phyloP scores from a whole-genome alignment of 2,888 invertebrate genomes.

The Drosophila diplacantha region DNA sequence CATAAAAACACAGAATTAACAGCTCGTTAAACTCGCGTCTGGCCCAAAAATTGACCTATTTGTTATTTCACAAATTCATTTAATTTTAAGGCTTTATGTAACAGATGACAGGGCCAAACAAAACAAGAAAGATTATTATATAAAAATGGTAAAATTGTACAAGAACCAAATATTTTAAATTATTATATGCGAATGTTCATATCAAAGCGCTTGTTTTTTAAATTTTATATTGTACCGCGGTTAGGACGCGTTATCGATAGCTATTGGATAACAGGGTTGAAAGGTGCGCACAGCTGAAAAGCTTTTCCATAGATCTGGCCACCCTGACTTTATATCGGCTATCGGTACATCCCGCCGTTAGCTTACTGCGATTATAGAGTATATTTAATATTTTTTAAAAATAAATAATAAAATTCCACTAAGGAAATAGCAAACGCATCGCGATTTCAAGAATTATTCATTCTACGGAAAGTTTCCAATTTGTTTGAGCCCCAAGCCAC shows the following conservation, averaged over 20 bases:
- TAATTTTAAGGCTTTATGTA: neutral
- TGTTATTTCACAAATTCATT: slow-evolving; percentile 1
- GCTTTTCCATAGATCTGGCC: neutral
- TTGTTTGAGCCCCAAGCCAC: neutral
- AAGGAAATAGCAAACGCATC: no score
- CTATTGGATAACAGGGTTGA: neutral
- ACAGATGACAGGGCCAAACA: no score
- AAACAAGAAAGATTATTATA: no score
- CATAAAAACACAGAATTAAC: neutral
- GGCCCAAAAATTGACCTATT: neutral
- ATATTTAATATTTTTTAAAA: no score
- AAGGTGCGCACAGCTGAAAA: neutral
- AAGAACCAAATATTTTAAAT: no score
- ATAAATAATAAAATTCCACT: fast-evolving
- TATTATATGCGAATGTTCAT: neutral
- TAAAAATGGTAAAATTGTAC: no score
- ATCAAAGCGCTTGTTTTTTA: neutral
- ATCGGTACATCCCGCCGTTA: neutral
- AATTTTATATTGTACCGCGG: neutral
- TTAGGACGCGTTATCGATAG: neutral
- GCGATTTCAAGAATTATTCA: no score
- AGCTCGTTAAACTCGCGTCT: neutral
- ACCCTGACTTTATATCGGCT: neutral
- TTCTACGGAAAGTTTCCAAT: neutral
- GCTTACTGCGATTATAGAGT: neutral